Conservation (phyloP, 2,888 invertebrate genomes). For the Troilus luridus region DNA sequence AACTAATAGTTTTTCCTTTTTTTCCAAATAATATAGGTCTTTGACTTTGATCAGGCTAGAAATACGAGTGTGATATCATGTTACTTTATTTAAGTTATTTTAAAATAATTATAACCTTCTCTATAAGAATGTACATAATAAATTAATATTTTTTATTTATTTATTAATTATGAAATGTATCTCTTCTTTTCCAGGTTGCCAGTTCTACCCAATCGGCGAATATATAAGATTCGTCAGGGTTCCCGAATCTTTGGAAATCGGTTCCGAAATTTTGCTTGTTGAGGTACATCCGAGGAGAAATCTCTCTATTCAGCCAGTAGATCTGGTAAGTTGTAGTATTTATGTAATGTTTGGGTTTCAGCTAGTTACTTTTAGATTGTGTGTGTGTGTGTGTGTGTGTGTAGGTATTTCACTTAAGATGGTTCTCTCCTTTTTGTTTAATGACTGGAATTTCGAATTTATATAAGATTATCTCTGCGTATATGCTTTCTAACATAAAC, state of each 20-base stretch:
- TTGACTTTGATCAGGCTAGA: no score
- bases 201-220: constrained; percentile 87
- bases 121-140: background rate
- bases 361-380: background rate
- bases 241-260: constrained; percentile 84
- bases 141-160: background rate
- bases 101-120: no score
- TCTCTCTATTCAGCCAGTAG: constrained; percentile 80
- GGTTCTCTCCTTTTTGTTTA: background rate
- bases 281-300: constrained; percentile 88
- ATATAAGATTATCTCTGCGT: background rate
- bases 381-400: no score
- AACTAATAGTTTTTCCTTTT: no score
- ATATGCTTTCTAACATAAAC: background rate
- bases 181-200: constrained; percentile 76
- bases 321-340: constrained; percentile 70
- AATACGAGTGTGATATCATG: no score
- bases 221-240: constrained; percentile 88
- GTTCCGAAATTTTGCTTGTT: constrained; percentile 82
- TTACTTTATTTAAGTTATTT: no score
- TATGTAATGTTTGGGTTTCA: background rate
- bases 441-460: background rate
- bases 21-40: no score
- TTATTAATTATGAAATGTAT: background rate
- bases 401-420: no score